These are phyloP conservation scores for Myrmecophaga tridactyla DNA, from an alignment of 2,113 vertebrate genomes.

Conservation along the genomic window DNA sequence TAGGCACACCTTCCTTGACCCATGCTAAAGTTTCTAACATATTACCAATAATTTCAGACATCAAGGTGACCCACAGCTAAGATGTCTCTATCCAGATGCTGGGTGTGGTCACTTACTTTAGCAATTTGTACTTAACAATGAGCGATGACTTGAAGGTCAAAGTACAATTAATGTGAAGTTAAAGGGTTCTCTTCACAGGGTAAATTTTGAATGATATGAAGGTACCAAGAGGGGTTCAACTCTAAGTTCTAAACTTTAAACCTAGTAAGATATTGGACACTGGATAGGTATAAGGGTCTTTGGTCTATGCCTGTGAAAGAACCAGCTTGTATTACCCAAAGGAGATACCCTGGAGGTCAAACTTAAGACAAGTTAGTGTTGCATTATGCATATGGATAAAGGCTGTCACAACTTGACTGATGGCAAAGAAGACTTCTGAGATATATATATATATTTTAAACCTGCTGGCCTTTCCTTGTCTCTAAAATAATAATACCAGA, in stretches of 20 bases:
- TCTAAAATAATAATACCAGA: constrained; percentile 68
- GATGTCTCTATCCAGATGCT: constrained; percentile 46
- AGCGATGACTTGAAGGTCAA: constrained; percentile 44
- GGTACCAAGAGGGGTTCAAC: neutral
- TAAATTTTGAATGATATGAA: neutral
- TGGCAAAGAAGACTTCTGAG: constrained; percentile 60
- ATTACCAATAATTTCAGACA: neutral
- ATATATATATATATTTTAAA: constrained; percentile 58
- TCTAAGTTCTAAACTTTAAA: neutral
- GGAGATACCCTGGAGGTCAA: constrained; percentile 11
- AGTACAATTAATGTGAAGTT: neutral
- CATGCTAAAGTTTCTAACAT: constrained; percentile 35
- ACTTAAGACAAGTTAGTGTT: neutral
- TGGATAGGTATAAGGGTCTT: neutral
- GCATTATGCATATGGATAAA: constrained; percentile 68
- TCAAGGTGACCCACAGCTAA: constrained; percentile 65
- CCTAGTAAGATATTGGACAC: neutral
- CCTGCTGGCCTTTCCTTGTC: constrained; percentile 55
- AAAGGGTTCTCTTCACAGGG: neutral
- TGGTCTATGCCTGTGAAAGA: neutral
- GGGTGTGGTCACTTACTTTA: constrained; percentile 32
- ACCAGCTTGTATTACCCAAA: neutral
- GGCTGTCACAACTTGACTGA: constrained; percentile 45
- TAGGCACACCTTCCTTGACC: neutral
- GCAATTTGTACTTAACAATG: constrained; percentile 17